These are phyloP conservation scores for Andricus grossulariae DNA, from an alignment of 1,140 invertebrate species.

Conservation along the genomic window DNA sequence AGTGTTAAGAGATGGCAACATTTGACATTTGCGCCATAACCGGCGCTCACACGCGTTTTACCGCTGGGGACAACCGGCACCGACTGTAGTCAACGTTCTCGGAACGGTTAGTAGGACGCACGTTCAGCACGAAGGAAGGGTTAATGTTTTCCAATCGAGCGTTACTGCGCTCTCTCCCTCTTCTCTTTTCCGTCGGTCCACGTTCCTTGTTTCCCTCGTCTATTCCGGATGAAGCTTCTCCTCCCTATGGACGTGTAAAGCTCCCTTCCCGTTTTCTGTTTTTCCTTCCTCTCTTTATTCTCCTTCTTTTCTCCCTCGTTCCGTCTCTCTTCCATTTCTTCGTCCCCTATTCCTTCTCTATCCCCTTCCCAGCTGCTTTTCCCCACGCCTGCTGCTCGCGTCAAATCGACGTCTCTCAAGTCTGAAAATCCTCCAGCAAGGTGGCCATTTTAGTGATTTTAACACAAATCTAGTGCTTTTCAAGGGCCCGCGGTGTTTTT, in stretches of 20 bases:
- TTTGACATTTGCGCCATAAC: no score
- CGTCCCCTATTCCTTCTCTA: neutral
- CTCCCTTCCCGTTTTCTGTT: neutral
- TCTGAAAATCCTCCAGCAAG: neutral
- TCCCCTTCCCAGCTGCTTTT: neutral
- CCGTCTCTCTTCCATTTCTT: neutral
- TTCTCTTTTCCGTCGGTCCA: neutral
- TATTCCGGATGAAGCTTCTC: conserved; percentile 3
- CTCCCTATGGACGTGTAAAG: neutral
- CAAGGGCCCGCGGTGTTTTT: no score
- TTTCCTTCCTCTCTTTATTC: neutral
- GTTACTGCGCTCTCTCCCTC: neutral
- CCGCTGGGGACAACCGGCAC: neutral
- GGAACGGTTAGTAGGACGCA: neutral
- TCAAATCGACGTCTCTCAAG: conserved; percentile 4
- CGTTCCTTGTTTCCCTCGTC: neutral
- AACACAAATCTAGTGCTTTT: no score
- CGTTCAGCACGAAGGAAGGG: neutral
- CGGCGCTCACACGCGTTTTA: neutral
- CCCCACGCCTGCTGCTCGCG: neutral
- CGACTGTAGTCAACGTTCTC: neutral
- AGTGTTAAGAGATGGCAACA: no score
- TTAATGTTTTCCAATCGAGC: conserved; percentile 18
- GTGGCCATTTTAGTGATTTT: no score
- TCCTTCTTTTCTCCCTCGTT: neutral